Evolutionary conservation across 2,888 invertebrate species (phyloP).

Genomic region (Aporophyla nigra): DNA sequence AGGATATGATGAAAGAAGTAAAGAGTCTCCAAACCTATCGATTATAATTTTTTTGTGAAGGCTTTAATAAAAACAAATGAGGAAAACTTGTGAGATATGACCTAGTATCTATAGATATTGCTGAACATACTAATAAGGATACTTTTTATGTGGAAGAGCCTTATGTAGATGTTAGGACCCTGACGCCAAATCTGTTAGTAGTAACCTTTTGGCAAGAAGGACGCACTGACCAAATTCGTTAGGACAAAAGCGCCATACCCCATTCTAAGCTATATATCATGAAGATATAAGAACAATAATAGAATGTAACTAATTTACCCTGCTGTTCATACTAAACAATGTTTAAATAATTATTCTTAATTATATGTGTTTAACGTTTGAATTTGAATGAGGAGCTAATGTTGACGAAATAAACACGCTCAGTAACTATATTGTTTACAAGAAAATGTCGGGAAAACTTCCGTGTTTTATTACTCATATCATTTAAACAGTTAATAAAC

Average conservation of each 20-base stretch:
- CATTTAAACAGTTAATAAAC: slow-evolving; percentile 30
- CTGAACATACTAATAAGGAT: background rate
- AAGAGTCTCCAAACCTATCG: background rate
- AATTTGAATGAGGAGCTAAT: slow-evolving; percentile 32
- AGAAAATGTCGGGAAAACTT: slow-evolving; percentile 53
- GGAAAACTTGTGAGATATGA: background rate
- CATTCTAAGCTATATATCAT: slow-evolving; percentile 10
- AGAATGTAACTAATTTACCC: background rate
- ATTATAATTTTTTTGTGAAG: background rate
- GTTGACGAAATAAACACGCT: slow-evolving; percentile 42
- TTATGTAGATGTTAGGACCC: slow-evolving; percentile 11
- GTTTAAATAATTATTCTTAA: background rate
- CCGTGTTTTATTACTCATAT: slow-evolving; percentile 43
- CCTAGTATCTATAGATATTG: background rate
- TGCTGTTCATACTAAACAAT: background rate
- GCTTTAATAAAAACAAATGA: background rate
- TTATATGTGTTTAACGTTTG: background rate
- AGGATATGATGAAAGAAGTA: background rate
- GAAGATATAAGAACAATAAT: slow-evolving; percentile 14
- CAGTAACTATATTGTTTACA: slow-evolving; percentile 40
- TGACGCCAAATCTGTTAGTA: slow-evolving; percentile 7
- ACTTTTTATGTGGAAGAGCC: slow-evolving; percentile 4
- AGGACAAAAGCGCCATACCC: background rate
- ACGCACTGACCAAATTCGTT: slow-evolving; percentile 1
- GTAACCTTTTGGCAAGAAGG: slow-evolving; percentile 24